Conservation (phyloP, 2,888 invertebrate species). For the Pseudoips prasinana region DNA sequence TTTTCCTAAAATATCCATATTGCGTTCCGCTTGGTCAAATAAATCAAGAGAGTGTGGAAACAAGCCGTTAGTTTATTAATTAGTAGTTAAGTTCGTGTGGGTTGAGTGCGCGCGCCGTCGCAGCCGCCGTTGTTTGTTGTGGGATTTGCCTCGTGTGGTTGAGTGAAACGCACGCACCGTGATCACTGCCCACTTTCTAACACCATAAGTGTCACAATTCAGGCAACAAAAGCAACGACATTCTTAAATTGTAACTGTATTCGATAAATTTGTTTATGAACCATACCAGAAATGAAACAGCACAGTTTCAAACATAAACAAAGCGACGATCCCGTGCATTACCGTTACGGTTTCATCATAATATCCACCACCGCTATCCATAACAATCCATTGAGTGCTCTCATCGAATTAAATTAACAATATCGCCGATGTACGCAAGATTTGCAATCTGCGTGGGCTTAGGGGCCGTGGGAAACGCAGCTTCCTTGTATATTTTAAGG, state of each 20-base stretch:
- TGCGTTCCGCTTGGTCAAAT: conserved; percentile 48
- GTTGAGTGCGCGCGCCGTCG: conserved; percentile 57
- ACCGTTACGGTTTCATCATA: conserved; percentile 23
- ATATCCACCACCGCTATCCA: conserved; percentile 20
- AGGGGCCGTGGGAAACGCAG: conserved; percentile 69
- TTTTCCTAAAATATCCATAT: conserved; percentile 20
- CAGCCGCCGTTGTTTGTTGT: conserved; percentile 45
- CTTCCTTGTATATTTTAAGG: conserved; percentile 38
- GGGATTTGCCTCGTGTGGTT: conserved; percentile 52
- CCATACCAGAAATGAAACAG: too few species aligned
- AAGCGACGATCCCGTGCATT: conserved; percentile 1
- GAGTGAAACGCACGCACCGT: conserved; percentile 45
- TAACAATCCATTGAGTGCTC: conserved; percentile 21
- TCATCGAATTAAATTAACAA: conserved; percentile 27
- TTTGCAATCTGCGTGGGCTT: conserved; percentile 50
- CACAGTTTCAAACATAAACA: too few species aligned
- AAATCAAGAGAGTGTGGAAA: conserved; percentile 59
- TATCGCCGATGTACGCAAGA: conserved; percentile 47
- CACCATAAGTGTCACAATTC: conserved; percentile 6
- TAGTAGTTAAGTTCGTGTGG: conserved; percentile 62
- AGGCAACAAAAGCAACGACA: too few species aligned
- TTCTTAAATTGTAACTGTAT: too few species aligned
- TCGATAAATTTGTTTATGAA: too few species aligned
- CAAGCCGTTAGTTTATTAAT: conserved; percentile 67
- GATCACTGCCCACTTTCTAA: conserved; percentile 42